Evolutionary conservation across 2,797 vertebrate genomes (phyloP).

Genomic region (Trachurus trachurus): DNA sequence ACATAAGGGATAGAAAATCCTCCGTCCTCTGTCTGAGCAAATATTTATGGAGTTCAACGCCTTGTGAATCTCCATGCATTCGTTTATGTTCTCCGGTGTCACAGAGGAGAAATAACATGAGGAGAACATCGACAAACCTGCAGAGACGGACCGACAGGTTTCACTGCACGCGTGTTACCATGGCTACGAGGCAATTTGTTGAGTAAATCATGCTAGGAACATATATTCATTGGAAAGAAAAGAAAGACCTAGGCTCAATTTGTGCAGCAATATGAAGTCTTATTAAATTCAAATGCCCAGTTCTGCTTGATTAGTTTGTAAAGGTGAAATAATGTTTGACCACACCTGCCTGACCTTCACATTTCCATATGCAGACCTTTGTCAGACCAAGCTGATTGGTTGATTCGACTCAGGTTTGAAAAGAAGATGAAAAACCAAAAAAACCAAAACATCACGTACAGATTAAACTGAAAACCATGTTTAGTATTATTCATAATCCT

Average conservation of each 20-base stretch:
- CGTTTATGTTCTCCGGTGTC: too few species aligned
- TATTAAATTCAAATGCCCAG: not conserved
- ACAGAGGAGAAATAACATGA: too few species aligned
- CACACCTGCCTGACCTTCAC: not conserved
- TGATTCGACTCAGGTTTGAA: not conserved
- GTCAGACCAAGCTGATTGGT: not conserved
- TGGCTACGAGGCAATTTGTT: not conserved
- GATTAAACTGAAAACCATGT: not conserved
- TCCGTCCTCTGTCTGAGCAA: not conserved
- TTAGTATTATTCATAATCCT: not conserved
- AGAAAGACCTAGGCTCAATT: not conserved
- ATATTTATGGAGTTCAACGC: not conserved
- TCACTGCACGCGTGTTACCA: not conserved
- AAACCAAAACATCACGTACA: too few species aligned
- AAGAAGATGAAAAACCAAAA: too few species aligned
- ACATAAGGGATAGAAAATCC: conserved; percentile 3
- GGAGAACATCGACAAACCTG: too few species aligned
- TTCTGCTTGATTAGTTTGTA: not conserved
- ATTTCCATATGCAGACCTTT: not conserved
- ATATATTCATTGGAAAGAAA: not conserved
- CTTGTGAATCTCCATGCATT: not conserved
- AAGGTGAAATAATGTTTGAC: not conserved
- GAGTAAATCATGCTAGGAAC: not conserved
- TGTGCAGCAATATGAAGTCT: not conserved
- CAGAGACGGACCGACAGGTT: too few species aligned